Evolutionary conservation across 2,113 vertebrate genomes (phyloP), one percentile per base, ranked within the genome.

Genomic region (Rhinolophus sinicus): DNA sequence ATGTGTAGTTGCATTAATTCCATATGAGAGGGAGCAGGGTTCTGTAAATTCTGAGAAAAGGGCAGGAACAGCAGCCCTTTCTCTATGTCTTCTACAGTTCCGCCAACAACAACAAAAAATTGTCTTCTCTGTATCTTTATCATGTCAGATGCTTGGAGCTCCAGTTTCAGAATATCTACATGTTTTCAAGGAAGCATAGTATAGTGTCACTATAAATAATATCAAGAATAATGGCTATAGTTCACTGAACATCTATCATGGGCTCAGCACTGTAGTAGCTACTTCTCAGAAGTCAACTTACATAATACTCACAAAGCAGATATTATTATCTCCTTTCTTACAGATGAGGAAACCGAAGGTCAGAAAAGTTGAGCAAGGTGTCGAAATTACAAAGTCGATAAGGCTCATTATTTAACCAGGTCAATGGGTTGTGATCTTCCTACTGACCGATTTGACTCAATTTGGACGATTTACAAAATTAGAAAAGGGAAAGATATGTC

Each of bases 311-410:
- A 85, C 33, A 38, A 60, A 75, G 28, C 38, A 81, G 44, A 77
- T 88, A 85, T 47, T 88, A 85, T 47, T 85, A 72, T 35, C 44
- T 52, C 16, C 52, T 58, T 50, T 87, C 90, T 58, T 21, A 80
- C 44, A 81, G 67, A 81, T 11, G 6, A 96, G 47, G 70, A 96
- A 95, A 95, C 11, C 22, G 33, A 54, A 88, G 28, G 81, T 38
- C 50, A 30, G 78, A 75, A 58, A 75, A 58, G 15, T 65, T 94
- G 64, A 94, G 64, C 19, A 33, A 28, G 38, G 19, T 54, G n/a
- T 83, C 38, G 62, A 85, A 82, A 38, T 92, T 35, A 77, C 58
- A 84, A 50, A 90, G 64, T 13, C 44, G 67, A 18, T 24, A 75
- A 62, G 60, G 18, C 35, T 47, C 10, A 72, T 26, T 69, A 80